These are phyloP conservation scores for Sinelater perroti DNA, from an alignment of 2,888 invertebrate species.

Conservation along the genomic window DNA sequence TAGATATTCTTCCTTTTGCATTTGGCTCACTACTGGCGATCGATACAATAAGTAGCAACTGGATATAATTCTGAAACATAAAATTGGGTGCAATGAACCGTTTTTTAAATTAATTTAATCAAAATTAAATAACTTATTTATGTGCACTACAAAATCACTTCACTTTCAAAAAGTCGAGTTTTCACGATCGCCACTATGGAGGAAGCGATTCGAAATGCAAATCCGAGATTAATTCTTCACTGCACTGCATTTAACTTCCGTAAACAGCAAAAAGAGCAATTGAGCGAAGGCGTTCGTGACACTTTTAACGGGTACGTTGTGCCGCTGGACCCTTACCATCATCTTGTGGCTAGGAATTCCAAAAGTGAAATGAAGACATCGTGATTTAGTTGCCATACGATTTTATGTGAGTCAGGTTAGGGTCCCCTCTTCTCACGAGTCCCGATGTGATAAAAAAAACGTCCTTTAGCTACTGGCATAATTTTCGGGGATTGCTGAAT, in stretches of 20 bases:
- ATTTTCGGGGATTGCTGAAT: no score
- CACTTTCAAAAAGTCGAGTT: no score
- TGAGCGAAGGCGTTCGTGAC: no score
- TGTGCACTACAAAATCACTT: no score
- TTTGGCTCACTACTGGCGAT: background rate
- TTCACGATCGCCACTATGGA: no score
- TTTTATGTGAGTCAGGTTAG: conserved; percentile 20
- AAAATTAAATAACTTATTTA: no score
- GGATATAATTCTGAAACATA: conserved; percentile 6
- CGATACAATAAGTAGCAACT: background rate
- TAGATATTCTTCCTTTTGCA: background rate
- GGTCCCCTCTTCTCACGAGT: conserved; percentile 21
- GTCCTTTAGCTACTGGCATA: no score
- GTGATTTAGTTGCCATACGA: conserved; percentile 9
- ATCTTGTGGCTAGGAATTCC: conserved; percentile 10
- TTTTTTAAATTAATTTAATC: no score
- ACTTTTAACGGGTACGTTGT: background rate
- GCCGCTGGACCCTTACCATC: conserved; percentile 6
- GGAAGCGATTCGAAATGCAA: no score
- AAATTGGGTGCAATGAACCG: background rate
- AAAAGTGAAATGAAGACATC: conserved; percentile 15
- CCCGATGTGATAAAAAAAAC: conserved; percentile 9
- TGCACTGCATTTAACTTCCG: no score
- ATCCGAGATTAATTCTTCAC: no score
- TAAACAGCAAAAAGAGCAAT: no score